Conservation (phyloP, 1,140 invertebrate genomes). For the Psix sp. region DNA sequence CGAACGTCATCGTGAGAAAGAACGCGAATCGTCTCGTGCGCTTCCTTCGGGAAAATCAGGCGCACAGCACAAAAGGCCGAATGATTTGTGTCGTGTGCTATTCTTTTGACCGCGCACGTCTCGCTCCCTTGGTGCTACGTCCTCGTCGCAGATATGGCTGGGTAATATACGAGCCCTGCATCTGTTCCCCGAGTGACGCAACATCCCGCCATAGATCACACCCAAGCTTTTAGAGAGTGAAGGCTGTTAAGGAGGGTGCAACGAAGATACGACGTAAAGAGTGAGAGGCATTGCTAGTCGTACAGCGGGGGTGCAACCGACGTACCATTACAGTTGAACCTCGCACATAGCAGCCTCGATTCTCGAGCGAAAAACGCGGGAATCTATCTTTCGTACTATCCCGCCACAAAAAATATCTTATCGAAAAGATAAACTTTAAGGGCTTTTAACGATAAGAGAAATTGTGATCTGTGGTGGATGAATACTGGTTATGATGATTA, state of each 20-base stretch:
- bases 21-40: not conserved
- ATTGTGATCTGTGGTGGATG: constrained; percentile 37
- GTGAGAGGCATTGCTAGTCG: constrained; percentile 17
- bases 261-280: constrained; percentile 49
- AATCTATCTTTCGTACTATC: constrained; percentile 45
- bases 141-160: constrained; percentile 69
- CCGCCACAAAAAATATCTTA: constrained; percentile 35
- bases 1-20: constrained; percentile 55
- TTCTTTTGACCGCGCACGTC: constrained; percentile 67
- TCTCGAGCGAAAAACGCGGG: constrained; percentile 58
- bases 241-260: constrained; percentile 71
- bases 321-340: constrained; percentile 75
- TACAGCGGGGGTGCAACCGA: constrained; percentile 30
- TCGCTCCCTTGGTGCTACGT: constrained; percentile 28
- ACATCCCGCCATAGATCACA: constrained; percentile 77
- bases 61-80: constrained; percentile 69
- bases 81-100: constrained; percentile 75
- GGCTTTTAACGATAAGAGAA: constrained; percentile 51
- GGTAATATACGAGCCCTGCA: constrained; percentile 78
- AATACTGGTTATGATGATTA: constrained; percentile 18
- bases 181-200: constrained; percentile 77
- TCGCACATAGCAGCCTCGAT: constrained; percentile 33
- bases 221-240: constrained; percentile 75
- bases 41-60: constrained; percentile 57
- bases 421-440: constrained; percentile 50